Base-by-base conservation (phyloP, 2,113 vertebrate genomes). In the Anser brachyrhynchus region DNA sequence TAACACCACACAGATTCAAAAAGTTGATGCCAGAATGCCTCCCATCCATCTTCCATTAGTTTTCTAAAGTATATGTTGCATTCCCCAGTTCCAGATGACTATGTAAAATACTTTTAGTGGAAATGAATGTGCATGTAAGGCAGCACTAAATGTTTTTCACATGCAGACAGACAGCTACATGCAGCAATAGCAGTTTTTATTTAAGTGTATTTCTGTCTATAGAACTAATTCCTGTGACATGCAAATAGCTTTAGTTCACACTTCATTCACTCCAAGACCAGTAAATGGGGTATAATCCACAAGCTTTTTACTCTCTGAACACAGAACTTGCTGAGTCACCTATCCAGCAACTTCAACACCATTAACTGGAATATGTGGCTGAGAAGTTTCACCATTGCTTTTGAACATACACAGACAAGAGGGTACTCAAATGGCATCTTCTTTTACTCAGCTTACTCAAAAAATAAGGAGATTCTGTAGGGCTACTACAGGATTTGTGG, bases 41-140 rank as follows among this genome's bases (percentile, higher is more conserved):
- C 29, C 62, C 29, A 37, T 59, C 37, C 25, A 33, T n/a, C 57
- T 9, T 37, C 1, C 0, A 9, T 2, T 13, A 4, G 6, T 3
- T 57, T 58, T 52, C 41, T 58, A 9, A 55, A 71, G 33, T 13
- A 0, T 1, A 0, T 1, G 4, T 28, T 58, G 26, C 1, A 2
- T 4, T 64, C 52, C 26, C 16, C 49, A 37, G 17, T 73, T 55
- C 22, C 75, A 23, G 41, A 7, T 1, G 3, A 43, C 43, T 52
- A 29, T 4, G 39, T 11, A 51, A 10, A 14, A 11, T 7, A 3
- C 4, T 29, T 64, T 41, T 20, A 41, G 26, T 65, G 20, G 58
- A 72, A 82, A 31, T 15, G 9, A 37, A 31, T 0, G 7, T 10
- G n/a, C 25, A 7, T 0, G 37, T 43, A 73, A 62, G 81, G 73